phyloP scores from a whole-genome alignment of 2,888 invertebrate species.

The Seira musarum region DNA sequence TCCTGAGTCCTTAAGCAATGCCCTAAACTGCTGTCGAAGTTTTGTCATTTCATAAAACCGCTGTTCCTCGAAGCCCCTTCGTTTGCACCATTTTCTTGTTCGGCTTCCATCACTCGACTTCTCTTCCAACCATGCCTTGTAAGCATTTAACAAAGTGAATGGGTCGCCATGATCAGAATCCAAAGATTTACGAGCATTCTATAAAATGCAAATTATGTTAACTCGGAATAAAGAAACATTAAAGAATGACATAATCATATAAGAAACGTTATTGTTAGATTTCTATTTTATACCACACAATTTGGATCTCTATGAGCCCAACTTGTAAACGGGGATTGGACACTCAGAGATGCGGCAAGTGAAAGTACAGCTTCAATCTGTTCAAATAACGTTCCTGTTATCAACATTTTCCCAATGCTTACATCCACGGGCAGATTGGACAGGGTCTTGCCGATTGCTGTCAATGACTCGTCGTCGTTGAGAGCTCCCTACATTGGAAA shows the following conservation, averaged over 20 bases:
- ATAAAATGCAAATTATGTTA: conserved; percentile 67
- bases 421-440: conserved; percentile 95
- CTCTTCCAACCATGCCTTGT: conserved; percentile 89
- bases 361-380: conserved; percentile 92
- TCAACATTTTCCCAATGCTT: conserved; percentile 94
- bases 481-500: conserved; percentile 80
- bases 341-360: conserved; percentile 91
- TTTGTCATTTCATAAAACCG: conserved; percentile 97
- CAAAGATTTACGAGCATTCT: conserved; percentile 83
- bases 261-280: conserved; percentile 7
- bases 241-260: not conserved
- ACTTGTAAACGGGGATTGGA: conserved; percentile 94
- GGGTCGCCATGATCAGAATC: conserved; percentile 98
- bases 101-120: conserved; percentile 76
- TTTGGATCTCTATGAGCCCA: conserved; percentile 89
- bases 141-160: conserved; percentile 88
- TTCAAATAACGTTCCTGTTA: conserved; percentile 91
- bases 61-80: conserved; percentile 95
- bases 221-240: not conserved
- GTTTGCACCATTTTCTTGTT: conserved; percentile 88
- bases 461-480: conserved; percentile 84
- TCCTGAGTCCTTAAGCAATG: conserved; percentile 77
- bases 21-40: conserved; percentile 89
- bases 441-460: conserved; percentile 88
- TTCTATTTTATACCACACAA: conserved; percentile 78